Evolutionary conservation across 2,113 vertebrate species (phyloP).

Genomic region (Struthidea cinerea): DNA sequence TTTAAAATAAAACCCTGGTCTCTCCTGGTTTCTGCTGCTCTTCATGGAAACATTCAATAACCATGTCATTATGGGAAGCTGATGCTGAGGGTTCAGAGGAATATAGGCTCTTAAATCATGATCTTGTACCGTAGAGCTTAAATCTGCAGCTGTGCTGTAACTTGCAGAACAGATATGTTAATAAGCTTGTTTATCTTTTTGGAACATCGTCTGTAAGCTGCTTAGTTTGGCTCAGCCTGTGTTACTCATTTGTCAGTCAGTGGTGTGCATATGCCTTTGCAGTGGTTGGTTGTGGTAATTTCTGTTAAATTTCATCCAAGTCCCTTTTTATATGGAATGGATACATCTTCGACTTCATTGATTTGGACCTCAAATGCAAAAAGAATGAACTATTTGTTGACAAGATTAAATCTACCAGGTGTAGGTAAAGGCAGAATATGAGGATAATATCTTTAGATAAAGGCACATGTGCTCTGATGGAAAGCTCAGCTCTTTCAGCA

Average conservation of each 20-base stretch:
- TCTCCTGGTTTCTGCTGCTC: neutral
- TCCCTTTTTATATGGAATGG: neutral
- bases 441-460: neutral
- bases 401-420: neutral
- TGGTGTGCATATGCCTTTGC: neutral
- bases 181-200: neutral
- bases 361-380: neutral
- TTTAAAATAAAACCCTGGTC: neutral
- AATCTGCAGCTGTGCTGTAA: neutral
- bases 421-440: neutral
- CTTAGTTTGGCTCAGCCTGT: neutral
- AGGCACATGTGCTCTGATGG: neutral
- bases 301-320: neutral
- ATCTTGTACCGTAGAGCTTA: neutral
- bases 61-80: neutral
- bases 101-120: neutral
- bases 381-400: neutral
- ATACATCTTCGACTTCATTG: neutral
- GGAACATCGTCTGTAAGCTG: neutral
- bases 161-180: neutral
- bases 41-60: constrained; percentile 16
- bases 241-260: neutral
- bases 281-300: neutral
- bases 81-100: neutral
- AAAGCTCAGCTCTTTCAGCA: neutral